A percentile compares a stretch with the other conserved stretches of the same genome.
phyloP scores from a whole-genome alignment of 2,888 invertebrate genomes.

The Epistrophe grossulariae region DNA sequence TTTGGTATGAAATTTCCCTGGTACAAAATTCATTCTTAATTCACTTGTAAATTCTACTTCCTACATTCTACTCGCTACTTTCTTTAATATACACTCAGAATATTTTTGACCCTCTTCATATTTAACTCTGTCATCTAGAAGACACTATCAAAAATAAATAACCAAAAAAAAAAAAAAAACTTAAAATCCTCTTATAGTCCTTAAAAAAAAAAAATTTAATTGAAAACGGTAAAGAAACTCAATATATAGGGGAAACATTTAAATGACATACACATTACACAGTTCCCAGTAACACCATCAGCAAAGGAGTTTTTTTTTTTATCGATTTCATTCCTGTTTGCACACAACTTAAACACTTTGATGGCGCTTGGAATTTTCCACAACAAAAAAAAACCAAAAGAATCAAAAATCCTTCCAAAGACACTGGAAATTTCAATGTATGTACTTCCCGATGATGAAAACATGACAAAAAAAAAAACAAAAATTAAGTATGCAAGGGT shows the following conservation, averaged over 20 bases:
- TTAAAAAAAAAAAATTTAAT: background rate
- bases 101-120: background rate
- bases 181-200: background rate
- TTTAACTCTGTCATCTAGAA: background rate
- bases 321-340: slow-evolving; percentile 26
- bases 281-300: background rate
- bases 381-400: background rate
- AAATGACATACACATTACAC: background rate
- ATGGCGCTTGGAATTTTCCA: slow-evolving; percentile 41
- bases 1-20: too few species aligned
- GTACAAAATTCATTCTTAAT: too few species aligned
- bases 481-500: slow-evolving; percentile 48
- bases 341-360: slow-evolving; percentile 51
- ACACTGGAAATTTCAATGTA: slow-evolving; percentile 5
- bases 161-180: background rate
- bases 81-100: background rate
- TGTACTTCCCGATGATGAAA: slow-evolving; percentile 11
- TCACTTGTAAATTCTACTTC: too few species aligned
- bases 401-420: slow-evolving; percentile 16
- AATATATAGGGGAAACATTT: background rate
- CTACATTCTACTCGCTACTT: too few species aligned
- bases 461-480: slow-evolving; percentile 12
- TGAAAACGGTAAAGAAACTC: background rate
- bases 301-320: background rate
- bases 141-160: background rate